Base-by-base conservation (phyloP, 2,888 invertebrate species). In the Cylloceria caligata region DNA sequence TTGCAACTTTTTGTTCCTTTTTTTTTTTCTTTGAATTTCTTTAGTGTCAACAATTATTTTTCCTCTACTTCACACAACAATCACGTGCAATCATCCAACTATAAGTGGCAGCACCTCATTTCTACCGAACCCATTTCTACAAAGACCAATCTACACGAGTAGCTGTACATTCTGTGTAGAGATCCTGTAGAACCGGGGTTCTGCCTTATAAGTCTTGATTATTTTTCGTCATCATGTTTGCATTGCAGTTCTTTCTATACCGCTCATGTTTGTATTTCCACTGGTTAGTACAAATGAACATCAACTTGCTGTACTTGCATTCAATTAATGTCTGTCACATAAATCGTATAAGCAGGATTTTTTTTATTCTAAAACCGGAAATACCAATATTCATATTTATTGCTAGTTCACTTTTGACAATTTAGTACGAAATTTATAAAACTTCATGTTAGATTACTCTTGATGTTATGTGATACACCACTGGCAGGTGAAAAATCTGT, bases 231-330 rank as follows among this genome's bases (percentile, higher is more conserved):
- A 52, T 9, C 39, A 65, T 47, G 65, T 71, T 71, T 30, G 57
- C 65, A 39, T 67, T 21, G 42, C 39, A 52, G 67, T 30, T 67
- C 60, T 60, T 49, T 16, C 36, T 45, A 42, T 49, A 55, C 39
- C 72, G 73, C 73, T 73, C 52, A 36, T 69, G 68, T 72, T 64
- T 68, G 72, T 85, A 64, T 86, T 72, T 88, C 84, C 83, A 88
- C 86, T 88, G 81, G 85, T 86, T 89, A 87, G 89, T 88, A 88
- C 87, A 88, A 88, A 87, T 75, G 74, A 87, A 84, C 78, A 77
- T 71, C 65, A 85, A 80, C 83, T 84, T 85, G 72, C 82, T 77
- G 77, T 75, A 34, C 83, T 67, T 80, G 77, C 85, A 71, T 80
- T 84, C 80, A 39, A 78, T 72, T 7, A 72, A 65, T 67, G 42